These are phyloP conservation scores for Cryptocephalus primarius DNA, from an alignment of 2,888 invertebrate genomes.

Conservation along the genomic window DNA sequence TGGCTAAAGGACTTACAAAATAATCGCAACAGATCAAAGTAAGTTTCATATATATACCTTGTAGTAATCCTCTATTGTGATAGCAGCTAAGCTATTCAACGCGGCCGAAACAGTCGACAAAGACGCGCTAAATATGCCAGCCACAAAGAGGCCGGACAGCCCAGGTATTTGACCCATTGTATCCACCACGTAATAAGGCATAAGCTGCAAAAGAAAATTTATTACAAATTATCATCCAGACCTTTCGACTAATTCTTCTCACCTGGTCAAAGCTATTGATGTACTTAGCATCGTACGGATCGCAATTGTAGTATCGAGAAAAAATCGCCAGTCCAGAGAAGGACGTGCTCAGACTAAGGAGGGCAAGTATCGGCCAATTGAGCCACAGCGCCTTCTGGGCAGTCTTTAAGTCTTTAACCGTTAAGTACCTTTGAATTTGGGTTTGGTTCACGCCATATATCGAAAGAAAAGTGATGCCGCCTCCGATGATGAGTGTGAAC, in stretches of 20 bases:
- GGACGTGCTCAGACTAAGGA: slow-evolving; percentile 63
- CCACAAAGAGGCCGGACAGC: slow-evolving; percentile 78
- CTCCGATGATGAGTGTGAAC: slow-evolving; percentile 75
- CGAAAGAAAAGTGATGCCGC: slow-evolving; percentile 66
- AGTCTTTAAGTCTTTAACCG: slow-evolving; percentile 57
- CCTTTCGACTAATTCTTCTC: not conserved
- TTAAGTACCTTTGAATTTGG: slow-evolving; percentile 63
- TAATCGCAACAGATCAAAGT: not conserved
- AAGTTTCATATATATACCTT: slow-evolving; percentile 31
- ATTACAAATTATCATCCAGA: not conserved
- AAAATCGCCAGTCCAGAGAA: slow-evolving; percentile 68
- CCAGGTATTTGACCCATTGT: slow-evolving; percentile 65
- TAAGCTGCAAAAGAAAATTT: slow-evolving; percentile 37
- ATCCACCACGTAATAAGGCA: slow-evolving; percentile 70
- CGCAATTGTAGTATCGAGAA: slow-evolving; percentile 72
- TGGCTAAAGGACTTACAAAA: slow-evolving; percentile 27
- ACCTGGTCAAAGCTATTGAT: slow-evolving; percentile 61
- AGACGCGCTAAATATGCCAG: slow-evolving; percentile 85
- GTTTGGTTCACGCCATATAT: slow-evolving; percentile 83
- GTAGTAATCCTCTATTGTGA: slow-evolving; percentile 80
- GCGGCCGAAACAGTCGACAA: slow-evolving; percentile 87
- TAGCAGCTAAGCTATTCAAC: slow-evolving; percentile 82
- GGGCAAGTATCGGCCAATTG: slow-evolving; percentile 67
- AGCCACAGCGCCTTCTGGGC: slow-evolving; percentile 68
- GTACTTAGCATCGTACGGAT: slow-evolving; percentile 54